Base-by-base conservation (phyloP, 1,140 invertebrate genomes). In the Trialeurodes vaporariorum region DNA sequence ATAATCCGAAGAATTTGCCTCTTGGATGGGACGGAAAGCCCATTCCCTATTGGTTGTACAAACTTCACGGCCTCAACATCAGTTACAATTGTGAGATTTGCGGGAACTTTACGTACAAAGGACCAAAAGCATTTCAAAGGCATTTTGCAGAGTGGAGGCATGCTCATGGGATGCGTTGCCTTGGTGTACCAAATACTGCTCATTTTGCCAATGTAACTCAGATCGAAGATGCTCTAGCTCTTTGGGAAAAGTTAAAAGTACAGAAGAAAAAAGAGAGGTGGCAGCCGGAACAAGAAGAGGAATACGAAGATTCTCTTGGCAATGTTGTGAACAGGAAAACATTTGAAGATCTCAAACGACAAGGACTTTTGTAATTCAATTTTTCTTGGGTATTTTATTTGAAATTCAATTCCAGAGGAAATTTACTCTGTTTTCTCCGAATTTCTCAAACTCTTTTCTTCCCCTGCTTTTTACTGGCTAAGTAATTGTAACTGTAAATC, bases 131-230 rank as follows among this genome's bases (percentile, higher is more conserved):
- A n/a, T 99, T 99, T 78, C 97, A 99, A 78, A 84, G 94, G 64
- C 98, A 99, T 81, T 99, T 99, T 83, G 95, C 96, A 1, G 97
- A 99, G 80, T 99, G 98, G 96, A 82, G 98, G 65, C 98, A 99
- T 81, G 96, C 98, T 27, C 96, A 99, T 80, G 97, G 97, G 22
- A 99, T 99, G 97, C 81, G 95, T 63, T 99, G 98, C 80, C 82
- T 99, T 1, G 96, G 97, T 9, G 99, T 99, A 74, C 97, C 97
- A 0, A 99, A 99, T 78, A 99, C 98, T 0, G 96, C 98, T 12
- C 98, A 99, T 83, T 99, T 99, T 83, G 96, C 98, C 11, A 99
- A 99, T 80, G 96, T 99, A 5, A 99, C 97, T 9, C 92, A 96
- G 73, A 99, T 99, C 75, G 96, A 98, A 79, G 98, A 99, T 81